A percentile compares a stretch with the other conserved stretches of the same genome.
Conservation (phyloP, 2,797 vertebrate species). For the Leuciscus waleckii region DNA sequence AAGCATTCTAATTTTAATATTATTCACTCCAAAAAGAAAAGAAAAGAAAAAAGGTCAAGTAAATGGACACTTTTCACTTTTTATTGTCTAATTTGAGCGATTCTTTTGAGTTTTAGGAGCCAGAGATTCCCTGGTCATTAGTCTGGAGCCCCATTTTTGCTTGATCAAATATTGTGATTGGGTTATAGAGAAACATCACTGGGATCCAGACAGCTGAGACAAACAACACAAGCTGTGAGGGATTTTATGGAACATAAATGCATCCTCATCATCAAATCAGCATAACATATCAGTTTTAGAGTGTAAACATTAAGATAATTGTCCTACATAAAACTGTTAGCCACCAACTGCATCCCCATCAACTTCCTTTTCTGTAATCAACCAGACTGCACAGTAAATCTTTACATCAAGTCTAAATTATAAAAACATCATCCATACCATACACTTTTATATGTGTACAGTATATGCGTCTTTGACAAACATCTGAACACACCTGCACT, state of each 20-base stretch:
- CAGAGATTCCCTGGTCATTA: not conserved
- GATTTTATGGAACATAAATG: constrained; percentile 20
- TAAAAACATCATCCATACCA: not conserved
- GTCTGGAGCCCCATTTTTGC: not conserved
- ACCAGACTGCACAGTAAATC: not conserved
- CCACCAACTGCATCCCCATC: constrained; percentile 3
- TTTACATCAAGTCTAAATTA: not conserved
- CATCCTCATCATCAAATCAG: not conserved
- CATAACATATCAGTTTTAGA: constrained; percentile 13
- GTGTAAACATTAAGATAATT: constrained; percentile 4
- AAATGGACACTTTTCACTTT: not conserved
- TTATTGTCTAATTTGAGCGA: not conserved
- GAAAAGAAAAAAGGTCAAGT: not conserved
- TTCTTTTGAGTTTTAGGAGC: constrained; percentile 9
- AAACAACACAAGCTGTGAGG: not conserved
- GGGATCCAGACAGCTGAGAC: not conserved
- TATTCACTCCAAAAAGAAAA: not conserved
- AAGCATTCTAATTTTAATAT: not conserved
- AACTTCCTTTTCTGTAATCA: not conserved
- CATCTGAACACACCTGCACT: constrained; percentile 5
- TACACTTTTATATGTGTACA: not conserved
- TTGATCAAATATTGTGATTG: not conserved
- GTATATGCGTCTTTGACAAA: not conserved
- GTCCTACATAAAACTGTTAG: constrained; percentile 1
- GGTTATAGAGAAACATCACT: not conserved